Evolutionary conservation across 2,888 invertebrate species (phyloP).

Genomic region (Limnephilus auricula): DNA sequence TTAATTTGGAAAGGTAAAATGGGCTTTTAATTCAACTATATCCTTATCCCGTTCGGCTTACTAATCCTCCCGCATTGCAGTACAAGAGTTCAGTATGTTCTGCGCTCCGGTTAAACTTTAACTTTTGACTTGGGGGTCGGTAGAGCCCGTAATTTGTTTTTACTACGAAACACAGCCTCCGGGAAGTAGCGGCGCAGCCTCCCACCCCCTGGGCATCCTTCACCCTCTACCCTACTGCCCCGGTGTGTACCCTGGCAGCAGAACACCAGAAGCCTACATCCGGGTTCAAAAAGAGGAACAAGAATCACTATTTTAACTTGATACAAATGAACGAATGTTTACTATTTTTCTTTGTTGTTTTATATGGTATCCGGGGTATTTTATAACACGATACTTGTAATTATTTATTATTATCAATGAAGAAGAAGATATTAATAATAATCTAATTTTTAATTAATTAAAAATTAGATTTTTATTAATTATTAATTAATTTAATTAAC

Average conservation of each 20-base stretch:
- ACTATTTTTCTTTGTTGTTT: not conserved
- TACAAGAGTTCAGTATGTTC: conserved; percentile 25
- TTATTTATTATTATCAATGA: too few relatives aligned
- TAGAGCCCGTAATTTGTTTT: conserved; percentile 60
- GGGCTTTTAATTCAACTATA: not conserved
- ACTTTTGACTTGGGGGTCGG: conserved; percentile 56
- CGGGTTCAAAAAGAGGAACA: not conserved
- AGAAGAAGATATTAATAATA: too few relatives aligned
- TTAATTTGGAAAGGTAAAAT: not conserved
- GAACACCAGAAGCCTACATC: not conserved
- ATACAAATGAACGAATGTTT: not conserved
- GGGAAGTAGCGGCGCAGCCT: not conserved
- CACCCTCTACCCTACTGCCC: not conserved
- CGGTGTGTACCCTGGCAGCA: not conserved
- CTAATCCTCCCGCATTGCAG: conserved; percentile 6
- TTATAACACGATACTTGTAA: too few relatives aligned
- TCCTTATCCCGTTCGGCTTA: not conserved
- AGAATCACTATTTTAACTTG: not conserved
- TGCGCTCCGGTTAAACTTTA: conserved; percentile 51
- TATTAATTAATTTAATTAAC: too few relatives aligned
- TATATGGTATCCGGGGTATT: not conserved
- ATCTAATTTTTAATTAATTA: too few relatives aligned
- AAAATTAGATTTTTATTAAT: too few relatives aligned
- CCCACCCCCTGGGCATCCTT: not conserved
- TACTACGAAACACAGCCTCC: conserved; percentile 38